Percentiles rank a stretch among this genome's conserved stretches.
phyloP scores from a whole-genome alignment of 2,113 vertebrate genomes.

The Sigmodon hispidus region DNA sequence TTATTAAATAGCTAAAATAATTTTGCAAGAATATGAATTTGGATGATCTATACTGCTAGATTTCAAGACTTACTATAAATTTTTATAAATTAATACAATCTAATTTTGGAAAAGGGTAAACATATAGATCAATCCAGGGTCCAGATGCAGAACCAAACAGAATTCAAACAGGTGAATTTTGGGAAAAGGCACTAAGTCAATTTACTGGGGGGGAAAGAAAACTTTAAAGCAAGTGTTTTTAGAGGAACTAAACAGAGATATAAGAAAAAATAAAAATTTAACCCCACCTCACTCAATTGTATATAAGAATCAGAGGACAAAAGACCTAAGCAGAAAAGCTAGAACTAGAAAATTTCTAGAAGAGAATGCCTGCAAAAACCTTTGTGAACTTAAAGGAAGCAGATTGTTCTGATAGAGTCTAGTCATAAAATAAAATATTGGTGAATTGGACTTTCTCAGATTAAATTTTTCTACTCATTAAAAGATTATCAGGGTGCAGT shows the following conservation, averaged over 20 bases:
- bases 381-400: conserved; percentile 46
- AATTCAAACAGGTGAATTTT: conserved; percentile 32
- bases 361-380: conserved; percentile 44
- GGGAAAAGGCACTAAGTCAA: conserved; percentile 48
- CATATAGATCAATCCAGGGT: conserved; percentile 31
- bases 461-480: conserved; percentile 38
- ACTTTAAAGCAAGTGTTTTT: conserved; percentile 13
- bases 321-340: conserved; percentile 39
- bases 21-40: conserved; percentile 48
- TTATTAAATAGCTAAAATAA: conserved; percentile 58
- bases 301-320: conserved; percentile 26
- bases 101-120: conserved; percentile 58
- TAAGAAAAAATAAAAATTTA: conserved; percentile 14
- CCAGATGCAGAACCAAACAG: conserved; percentile 24
- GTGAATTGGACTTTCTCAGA: conserved; percentile 18
- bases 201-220: conserved; percentile 19
- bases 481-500: neutral
- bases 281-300: neutral
- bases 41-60: conserved; percentile 45
- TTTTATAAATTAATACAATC: conserved; percentile 52
- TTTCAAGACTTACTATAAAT: conserved; percentile 67
- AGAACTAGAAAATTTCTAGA: conserved; percentile 54
- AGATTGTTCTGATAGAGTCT: conserved; percentile 40
- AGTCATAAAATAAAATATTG: conserved; percentile 52
- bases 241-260: conserved; percentile 40